Evolutionary conservation across 2,888 invertebrate species (phyloP).

Genomic region (Callimorpha dominula): DNA sequence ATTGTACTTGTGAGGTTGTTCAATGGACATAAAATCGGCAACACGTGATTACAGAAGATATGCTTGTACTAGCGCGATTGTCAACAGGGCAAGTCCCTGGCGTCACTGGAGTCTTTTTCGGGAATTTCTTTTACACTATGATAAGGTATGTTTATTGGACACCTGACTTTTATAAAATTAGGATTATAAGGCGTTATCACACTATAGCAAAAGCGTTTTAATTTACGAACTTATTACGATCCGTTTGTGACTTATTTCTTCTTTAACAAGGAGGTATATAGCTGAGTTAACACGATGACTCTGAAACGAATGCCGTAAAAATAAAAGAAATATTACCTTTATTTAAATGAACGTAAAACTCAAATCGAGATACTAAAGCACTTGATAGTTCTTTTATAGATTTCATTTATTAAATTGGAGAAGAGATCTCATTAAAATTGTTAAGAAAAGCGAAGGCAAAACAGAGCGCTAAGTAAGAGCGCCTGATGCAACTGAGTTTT

Average conservation of each 20-base stretch:
- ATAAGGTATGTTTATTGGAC: too few species aligned
- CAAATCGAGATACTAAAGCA: constrained; percentile 13
- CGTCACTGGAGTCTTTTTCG: not conserved
- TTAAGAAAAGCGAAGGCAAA: constrained; percentile 35
- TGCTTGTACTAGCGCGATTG: not conserved
- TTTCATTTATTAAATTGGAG: constrained; percentile 47
- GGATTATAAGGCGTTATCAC: too few species aligned
- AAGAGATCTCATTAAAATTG: constrained; percentile 56
- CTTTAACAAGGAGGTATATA: not conserved
- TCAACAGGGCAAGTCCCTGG: not conserved
- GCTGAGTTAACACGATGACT: not conserved
- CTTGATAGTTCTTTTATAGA: constrained; percentile 42
- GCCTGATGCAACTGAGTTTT: constrained; percentile 31
- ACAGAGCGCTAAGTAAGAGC: constrained; percentile 44
- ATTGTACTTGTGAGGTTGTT: not conserved
- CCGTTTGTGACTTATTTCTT: too few species aligned
- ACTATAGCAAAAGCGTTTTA: too few species aligned
- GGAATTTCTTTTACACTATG: too few species aligned
- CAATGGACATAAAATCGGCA: not conserved
- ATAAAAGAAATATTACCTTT: not conserved
- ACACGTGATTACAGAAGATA: not conserved
- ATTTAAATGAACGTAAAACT: not conserved
- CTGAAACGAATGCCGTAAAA: not conserved
- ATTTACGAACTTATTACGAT: too few species aligned
- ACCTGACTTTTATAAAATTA: too few species aligned